Evolutionary conservation across 2,888 invertebrate species (phyloP), one percentile per base, ranked within the genome.

Genomic region (Callyntrura guangdongensis): DNA sequence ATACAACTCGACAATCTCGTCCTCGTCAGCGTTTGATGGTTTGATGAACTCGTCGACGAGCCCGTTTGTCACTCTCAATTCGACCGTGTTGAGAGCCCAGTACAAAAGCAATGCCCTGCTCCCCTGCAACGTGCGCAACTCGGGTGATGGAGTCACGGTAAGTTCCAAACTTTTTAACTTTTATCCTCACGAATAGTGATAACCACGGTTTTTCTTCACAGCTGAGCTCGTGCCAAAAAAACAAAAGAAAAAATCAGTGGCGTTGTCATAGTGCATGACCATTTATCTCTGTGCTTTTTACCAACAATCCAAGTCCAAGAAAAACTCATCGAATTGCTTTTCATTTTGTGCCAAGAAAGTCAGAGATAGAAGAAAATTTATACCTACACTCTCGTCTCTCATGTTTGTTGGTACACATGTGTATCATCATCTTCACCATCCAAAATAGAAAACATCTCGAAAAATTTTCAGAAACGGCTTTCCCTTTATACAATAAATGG

Each of bases 71-170:
- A 98, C 98, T 5, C 97, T 97, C 94, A 98, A 98, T 95, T 97
- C 97, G 92, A 97, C 97, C 0, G 95, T 97, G 72, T 96, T 98
- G 95, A 97, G 97, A 92, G 97, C 98, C 94, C 98, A 98, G 95
- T 97, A 97, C 69, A 98, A 98, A 17, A 97, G 97, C 91, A 97
- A 97, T 0, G 98, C 98, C 3, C 96, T 97, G 90, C 96, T 98
- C 92, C 98, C 98, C 0, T 98, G 98, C 95, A 96, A 97, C 92
- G 97, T 98, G 93, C 97, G 97, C 95, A 97, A 97, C 95, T 97
- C 98, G 94, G 98, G 98, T 83, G 98, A 98, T 95, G 98, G 98
- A 94, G 95, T 95, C 85, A 94, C 94, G 96, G 98, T 98, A 95
- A 97, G 67, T 69, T 22, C 17, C 36, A 45, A 8, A 6, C 3